Base-by-base conservation (phyloP, 2,888 invertebrate species). In the Agonopterix subpropinquella region DNA sequence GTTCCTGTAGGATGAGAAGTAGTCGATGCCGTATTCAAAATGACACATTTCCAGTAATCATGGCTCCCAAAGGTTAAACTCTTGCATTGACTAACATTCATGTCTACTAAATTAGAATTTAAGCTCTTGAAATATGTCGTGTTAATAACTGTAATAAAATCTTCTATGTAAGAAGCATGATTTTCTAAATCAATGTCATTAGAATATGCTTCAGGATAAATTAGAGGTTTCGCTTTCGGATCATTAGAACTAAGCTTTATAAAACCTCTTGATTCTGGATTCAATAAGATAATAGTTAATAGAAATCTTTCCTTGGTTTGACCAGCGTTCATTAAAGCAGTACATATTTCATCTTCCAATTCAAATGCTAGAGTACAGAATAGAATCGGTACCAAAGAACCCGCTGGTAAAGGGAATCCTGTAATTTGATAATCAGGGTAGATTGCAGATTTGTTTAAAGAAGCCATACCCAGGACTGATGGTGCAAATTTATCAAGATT, bases 1-100 rank as follows among this genome's bases (percentile, higher is more conserved):
- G 80, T 75, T 0, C 78, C 76, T 0, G 62, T 54, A 2, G 63
- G 60, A 52, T 82, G 81, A 61, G 92, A 95, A 46, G 92, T 90
- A 0, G 94, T 93, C 46, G 90, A 87, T 0, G 68, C 92, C 90
- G 62, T 50, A 11, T 65, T 62, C 15, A 63, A 49, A 7, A 63
- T 49, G 42, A 72, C 13, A 53, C 80, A 80, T 44, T 58, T 69
- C 75, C 74, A 78, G 53, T 76, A 80, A 2, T 70, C 67, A 11
- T 53, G 60, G 44, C 64, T 75, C 0, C 50, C 53, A 35, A 67
- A 58, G 4, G 45, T 44, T 0, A 66, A 50, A 11, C 52, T 50
- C 5, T 58, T 51, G 50, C 80, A 80, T 37, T 67, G 56, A 8
- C 42, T 39, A 0, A 68, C 42, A 41, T 41, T 57, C 53, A 4